phyloP scores from a whole-genome alignment of 2,888 invertebrate genomes.

The Erpobdella octoculata region DNA sequence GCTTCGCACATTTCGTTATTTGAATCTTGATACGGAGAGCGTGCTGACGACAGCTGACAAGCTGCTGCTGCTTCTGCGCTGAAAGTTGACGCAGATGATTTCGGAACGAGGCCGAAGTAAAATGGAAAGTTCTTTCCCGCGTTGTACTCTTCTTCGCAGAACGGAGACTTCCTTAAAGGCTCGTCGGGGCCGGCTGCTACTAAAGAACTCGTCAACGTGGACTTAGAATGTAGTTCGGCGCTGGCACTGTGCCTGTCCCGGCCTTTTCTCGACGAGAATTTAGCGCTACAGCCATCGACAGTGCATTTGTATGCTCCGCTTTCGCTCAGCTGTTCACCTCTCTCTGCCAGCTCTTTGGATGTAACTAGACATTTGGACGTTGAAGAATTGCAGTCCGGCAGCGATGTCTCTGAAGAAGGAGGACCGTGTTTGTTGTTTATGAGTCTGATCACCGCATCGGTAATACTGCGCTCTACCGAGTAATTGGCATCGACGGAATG shows the following conservation, averaged over 20 bases:
- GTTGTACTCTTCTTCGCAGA: background rate
- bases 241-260: background rate
- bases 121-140: conserved; percentile 5
- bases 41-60: too few species aligned
- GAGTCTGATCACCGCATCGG: conserved; percentile 14
- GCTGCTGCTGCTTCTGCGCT: background rate
- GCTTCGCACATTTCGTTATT: background rate
- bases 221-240: too few species aligned
- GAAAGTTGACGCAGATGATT: background rate
- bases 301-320: background rate
- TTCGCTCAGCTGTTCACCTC: background rate
- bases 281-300: background rate
- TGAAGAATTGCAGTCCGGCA: background rate
- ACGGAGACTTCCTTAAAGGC: too few species aligned
- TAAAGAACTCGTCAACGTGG: too few species aligned
- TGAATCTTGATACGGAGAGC: background rate
- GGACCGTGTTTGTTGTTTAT: conserved; percentile 4
- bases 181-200: too few species aligned
- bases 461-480: conserved; percentile 3
- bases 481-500: background rate
- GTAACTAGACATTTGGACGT: too few species aligned
- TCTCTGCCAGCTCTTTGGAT: too few species aligned
- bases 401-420: background rate
- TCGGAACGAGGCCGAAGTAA: background rate
- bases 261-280: background rate